phyloP scores from a whole-genome alignment of 2,797 vertebrate genomes.

The Sebastes matsubarae region DNA sequence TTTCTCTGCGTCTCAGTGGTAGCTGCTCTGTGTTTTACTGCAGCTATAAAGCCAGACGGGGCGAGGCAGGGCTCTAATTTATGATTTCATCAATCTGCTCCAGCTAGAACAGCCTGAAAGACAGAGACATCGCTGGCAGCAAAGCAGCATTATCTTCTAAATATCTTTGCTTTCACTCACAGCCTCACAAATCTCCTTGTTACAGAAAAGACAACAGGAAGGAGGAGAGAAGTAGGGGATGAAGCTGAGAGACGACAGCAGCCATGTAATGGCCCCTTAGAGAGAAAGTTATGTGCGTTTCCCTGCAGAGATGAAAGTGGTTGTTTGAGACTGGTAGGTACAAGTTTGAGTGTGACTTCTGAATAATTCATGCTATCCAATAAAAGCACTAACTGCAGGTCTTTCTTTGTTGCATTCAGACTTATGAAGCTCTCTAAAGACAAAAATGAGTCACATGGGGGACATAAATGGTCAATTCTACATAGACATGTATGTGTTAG shows the following conservation, averaged over 20 bases:
- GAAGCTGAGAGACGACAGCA: not conserved
- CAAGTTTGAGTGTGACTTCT: not conserved
- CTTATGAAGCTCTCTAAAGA: not conserved
- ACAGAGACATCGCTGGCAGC: constrained; percentile 16
- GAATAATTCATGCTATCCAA: not conserved
- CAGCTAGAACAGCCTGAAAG: constrained; percentile 26
- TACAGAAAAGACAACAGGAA: not conserved
- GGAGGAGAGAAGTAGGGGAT: not conserved
- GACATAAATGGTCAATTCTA: not conserved
- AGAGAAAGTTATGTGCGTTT: not conserved
- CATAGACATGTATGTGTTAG: not conserved
- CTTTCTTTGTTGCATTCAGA: not conserved
- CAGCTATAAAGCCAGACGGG: constrained; percentile 53
- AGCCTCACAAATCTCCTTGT: constrained; percentile 3
- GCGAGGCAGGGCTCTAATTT: constrained; percentile 54
- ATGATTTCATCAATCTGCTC: constrained; percentile 65
- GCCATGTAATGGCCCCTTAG: not conserved
- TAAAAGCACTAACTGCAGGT: not conserved
- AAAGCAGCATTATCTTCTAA: constrained; percentile 11
- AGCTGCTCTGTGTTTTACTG: constrained; percentile 33
- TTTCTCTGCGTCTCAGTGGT: constrained; percentile 11
- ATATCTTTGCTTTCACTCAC: constrained; percentile 12
- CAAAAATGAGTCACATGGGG: not conserved
- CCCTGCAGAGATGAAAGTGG: not conserved
- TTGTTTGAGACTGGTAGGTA: not conserved